phyloP scores from a whole-genome alignment of 2,797 vertebrate species.

The Aldrovandia affinis region DNA sequence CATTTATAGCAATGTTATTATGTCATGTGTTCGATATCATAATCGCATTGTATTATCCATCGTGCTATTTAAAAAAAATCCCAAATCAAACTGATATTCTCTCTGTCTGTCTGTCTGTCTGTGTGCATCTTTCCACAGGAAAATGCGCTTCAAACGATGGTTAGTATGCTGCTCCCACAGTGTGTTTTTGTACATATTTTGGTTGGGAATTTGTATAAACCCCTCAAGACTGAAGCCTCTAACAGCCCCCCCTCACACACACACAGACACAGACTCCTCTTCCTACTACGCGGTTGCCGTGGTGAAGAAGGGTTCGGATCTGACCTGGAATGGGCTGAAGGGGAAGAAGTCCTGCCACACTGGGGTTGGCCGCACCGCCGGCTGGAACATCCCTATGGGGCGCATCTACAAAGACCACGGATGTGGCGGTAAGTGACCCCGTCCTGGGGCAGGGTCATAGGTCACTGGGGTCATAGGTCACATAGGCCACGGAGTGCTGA shows the following conservation, averaged over 20 bases:
- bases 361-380: slow-evolving; percentile 80
- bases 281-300: slow-evolving; percentile 75
- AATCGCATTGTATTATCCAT: neutral
- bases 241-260: neutral
- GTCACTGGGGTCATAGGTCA: neutral
- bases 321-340: slow-evolving; percentile 70
- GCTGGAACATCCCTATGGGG: slow-evolving; percentile 91
- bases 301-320: slow-evolving; percentile 58
- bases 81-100: too few relatives aligned
- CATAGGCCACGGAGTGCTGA: too few relatives aligned
- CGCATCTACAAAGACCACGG: slow-evolving; percentile 60
- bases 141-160: neutral
- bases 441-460: neutral
- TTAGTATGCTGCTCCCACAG: slow-evolving; percentile 38
- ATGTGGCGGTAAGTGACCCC: slow-evolving; percentile 65
- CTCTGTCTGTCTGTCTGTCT: neutral
- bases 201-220: neutral
- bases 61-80: slow-evolving; percentile 14
- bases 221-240: neutral
- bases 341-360: slow-evolving; percentile 88
- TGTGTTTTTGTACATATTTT: too few relatives aligned
- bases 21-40: too few relatives aligned
- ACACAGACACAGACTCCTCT: slow-evolving; percentile 38
- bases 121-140: slow-evolving; percentile 41
- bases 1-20: too few relatives aligned